These are phyloP conservation scores for Apodemia hepburni DNA, from an alignment of 2,888 invertebrate genomes.

Conservation along the genomic window DNA sequence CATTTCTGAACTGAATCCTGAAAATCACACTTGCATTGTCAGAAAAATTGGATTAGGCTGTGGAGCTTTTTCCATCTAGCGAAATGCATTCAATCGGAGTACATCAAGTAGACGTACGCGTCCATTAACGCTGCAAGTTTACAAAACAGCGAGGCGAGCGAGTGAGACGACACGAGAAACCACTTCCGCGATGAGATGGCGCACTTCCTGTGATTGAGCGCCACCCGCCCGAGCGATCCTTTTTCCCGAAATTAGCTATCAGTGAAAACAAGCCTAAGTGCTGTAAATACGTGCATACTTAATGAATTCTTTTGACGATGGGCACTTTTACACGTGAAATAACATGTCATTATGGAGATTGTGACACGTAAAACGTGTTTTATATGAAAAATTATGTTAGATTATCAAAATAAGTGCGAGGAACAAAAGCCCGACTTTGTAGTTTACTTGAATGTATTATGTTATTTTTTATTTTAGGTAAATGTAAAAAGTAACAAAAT, in stretches of 20 bases:
- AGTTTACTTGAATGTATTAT: too few species aligned
- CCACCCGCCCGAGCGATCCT: conserved; percentile 40
- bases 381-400: background rate
- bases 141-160: conserved; percentile 49
- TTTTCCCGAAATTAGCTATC: conserved; percentile 46
- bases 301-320: conserved; percentile 28
- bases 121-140: conserved; percentile 63
- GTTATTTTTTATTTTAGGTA: too few species aligned
- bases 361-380: conserved; percentile 18
- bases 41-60: conserved; percentile 34
- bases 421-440: too few species aligned
- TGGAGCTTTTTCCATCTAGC: conserved; percentile 46
- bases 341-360: conserved; percentile 22
- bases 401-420: background rate
- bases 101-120: conserved; percentile 53
- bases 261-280: conserved; percentile 41
- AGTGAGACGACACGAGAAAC: conserved; percentile 68
- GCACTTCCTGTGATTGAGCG: conserved; percentile 81
- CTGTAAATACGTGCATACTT: conserved; percentile 35
- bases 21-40: conserved; percentile 24
- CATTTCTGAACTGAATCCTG: background rate
- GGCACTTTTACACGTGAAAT: conserved; percentile 15
- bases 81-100: conserved; percentile 58
- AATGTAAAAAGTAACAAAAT: too few species aligned
- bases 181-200: conserved; percentile 81